These are phyloP conservation scores for Puma concolor DNA, from an alignment of 2,113 vertebrate species.

Conservation along the genomic window DNA sequence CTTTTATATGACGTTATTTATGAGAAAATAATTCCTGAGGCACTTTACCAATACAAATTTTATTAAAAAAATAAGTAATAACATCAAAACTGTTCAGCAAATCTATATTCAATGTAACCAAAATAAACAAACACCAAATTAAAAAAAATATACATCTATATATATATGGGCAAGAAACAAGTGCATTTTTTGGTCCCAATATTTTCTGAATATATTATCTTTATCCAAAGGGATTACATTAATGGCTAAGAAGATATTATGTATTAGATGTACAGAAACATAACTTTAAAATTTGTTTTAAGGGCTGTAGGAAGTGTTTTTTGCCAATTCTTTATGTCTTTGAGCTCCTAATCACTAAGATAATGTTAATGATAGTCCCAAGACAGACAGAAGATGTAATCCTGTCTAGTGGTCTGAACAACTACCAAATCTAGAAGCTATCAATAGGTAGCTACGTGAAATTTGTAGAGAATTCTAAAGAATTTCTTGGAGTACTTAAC, in stretches of 20 bases:
- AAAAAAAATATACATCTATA: constrained; percentile 76
- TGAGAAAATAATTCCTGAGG: constrained; percentile 67
- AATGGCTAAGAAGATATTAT: constrained; percentile 73
- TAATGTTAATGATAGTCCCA: constrained; percentile 47
- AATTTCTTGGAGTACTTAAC: constrained; percentile 32
- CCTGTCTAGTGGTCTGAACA: constrained; percentile 50
- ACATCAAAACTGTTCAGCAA: constrained; percentile 77
- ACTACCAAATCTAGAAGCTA: constrained; percentile 49
- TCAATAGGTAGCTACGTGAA: constrained; percentile 41
- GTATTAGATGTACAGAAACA: constrained; percentile 58
- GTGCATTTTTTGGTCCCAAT: constrained; percentile 77
- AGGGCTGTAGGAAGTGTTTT: constrained; percentile 42
- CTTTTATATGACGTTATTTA: constrained; percentile 49
- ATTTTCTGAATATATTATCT: constrained; percentile 81
- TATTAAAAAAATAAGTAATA: constrained; percentile 81
- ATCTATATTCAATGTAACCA: constrained; percentile 78
- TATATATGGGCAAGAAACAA: constrained; percentile 76
- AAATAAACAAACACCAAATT: constrained; percentile 81
- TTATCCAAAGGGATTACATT: constrained; percentile 77
- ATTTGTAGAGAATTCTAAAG: constrained; percentile 45
- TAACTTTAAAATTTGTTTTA: constrained; percentile 63
- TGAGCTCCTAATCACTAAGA: constrained; percentile 47
- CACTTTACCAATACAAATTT: constrained; percentile 75
- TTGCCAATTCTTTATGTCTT: constrained; percentile 51
- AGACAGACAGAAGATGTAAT: constrained; percentile 17